Evolutionary conservation across 2,797 vertebrate genomes (phyloP).

Genomic region (Huso huso): DNA sequence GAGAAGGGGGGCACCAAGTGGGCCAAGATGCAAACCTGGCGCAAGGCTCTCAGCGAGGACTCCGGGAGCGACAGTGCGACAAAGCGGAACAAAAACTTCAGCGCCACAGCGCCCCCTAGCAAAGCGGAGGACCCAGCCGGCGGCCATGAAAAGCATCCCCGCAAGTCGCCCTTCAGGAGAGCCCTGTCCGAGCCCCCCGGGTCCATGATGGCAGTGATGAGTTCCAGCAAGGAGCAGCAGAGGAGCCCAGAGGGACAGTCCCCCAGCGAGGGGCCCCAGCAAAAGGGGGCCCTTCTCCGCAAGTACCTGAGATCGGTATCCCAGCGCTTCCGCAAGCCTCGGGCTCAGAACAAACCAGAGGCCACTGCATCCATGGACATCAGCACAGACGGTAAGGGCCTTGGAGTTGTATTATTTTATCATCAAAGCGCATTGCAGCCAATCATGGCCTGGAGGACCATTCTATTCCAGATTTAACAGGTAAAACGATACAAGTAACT

Average conservation of each 20-base stretch:
- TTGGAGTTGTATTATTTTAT: no score
- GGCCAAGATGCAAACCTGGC: constrained; percentile 70
- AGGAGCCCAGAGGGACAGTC: not conserved
- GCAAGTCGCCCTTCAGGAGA: constrained; percentile 71
- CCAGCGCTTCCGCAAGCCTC: constrained; percentile 63
- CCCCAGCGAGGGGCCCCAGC: constrained; percentile 38
- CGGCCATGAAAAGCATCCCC: constrained; percentile 12
- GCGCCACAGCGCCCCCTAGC: constrained; percentile 21
- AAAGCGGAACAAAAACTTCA: not conserved
- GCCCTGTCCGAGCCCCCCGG: constrained; percentile 67
- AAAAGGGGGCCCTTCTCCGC: constrained; percentile 46
- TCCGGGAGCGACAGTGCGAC: constrained; percentile 26
- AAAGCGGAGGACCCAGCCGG: constrained; percentile 43
- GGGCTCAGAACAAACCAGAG: constrained; percentile 30
- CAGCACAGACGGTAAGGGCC: constrained; percentile 42
- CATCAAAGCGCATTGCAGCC: no score
- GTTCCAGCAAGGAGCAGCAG: constrained; percentile 12
- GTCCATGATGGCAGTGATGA: constrained; percentile 31
- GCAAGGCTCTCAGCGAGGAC: constrained; percentile 63
- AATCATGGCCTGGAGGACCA: no score
- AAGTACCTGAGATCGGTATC: constrained; percentile 68
- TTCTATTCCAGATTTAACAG: not conserved
- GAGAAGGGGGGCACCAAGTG: constrained; percentile 50
- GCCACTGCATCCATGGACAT: constrained; percentile 31
- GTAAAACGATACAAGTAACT: no score